Evolutionary conservation across 2,113 vertebrate species (phyloP), one percentile per base, ranked within the genome.

Genomic region (Nanorana parkeri): DNA sequence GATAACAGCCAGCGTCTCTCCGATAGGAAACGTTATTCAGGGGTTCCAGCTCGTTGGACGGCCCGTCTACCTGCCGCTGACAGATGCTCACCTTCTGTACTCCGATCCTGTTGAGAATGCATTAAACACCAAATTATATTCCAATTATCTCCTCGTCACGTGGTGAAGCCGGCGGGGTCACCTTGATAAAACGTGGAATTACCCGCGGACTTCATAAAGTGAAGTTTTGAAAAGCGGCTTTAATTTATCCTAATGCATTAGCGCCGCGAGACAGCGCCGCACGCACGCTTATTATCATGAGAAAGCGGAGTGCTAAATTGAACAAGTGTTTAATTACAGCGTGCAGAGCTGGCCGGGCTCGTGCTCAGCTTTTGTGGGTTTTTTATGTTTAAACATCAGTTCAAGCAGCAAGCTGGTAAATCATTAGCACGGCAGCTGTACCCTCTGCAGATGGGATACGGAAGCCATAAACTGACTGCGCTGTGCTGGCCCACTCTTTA

Each of bases 271-370:
- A 16, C 23, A 7, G 8, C n/a, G 20, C 1, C 13, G 21, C 55
- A 21, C 23, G 16, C 72, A 24, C 19, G 47, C 51, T 32, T 61
- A 32, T 82, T 74, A 79, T 29, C 47, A 41, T 63, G 21, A 51
- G 51, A 23, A 47, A 20, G 16, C 5, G 28, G 47, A 54, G 24
- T 55, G 41, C 10, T 2, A 24, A 56, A 73, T 81, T 55, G 28
- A 23, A 55, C 36, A 54, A 23, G 58, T 36, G 47, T 56, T 74
- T 75, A 75, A 75, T 82, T 74, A 24, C 41, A 32, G 64, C 55
- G 29, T 11, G 51, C 41, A 72, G 26, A 54, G 21, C 51, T 23
- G 23, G n/a, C 20, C 4, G n/a, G 58, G 58, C 58, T 10, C 17
- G 1, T 0, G 56, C 41, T 47, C 5, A 3, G 8, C 41, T 15